Percentiles rank a stretch among this genome's conserved stretches.
Conservation (phyloP, 1,140 invertebrate genomes). For the Hycleus phaleratus region DNA sequence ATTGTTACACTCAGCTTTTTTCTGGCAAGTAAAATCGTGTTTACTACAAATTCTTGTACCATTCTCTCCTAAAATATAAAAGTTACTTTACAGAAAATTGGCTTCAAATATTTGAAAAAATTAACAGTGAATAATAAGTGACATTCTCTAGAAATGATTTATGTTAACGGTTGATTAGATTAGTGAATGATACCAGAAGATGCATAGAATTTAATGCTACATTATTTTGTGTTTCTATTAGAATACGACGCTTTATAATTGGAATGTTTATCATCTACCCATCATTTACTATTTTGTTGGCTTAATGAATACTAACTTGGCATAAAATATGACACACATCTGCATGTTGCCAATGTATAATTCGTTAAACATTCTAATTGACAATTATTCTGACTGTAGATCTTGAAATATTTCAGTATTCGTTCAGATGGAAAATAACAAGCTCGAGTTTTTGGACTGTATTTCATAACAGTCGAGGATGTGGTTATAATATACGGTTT, state of each 20-base stretch:
- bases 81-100: neutral
- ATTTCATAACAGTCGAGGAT: constrained; percentile 28
- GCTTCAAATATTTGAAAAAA: too few relatives aligned
- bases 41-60: constrained; percentile 32
- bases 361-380: constrained; percentile 36
- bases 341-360: constrained; percentile 25
- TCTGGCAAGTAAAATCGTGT: constrained; percentile 27
- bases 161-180: too few relatives aligned
- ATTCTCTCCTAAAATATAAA: constrained; percentile 22
- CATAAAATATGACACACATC: constrained; percentile 35
- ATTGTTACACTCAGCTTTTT: constrained; percentile 19
- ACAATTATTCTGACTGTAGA: constrained; percentile 36
- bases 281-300: neutral
- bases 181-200: too few relatives aligned
- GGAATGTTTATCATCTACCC: neutral
- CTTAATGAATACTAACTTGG: constrained; percentile 18
- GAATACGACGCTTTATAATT: neutral
- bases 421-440: constrained; percentile 49
- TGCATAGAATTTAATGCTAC: too few relatives aligned
- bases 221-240: too few relatives aligned
- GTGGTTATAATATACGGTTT: constrained; percentile 13
- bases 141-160: too few relatives aligned
- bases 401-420: constrained; percentile 41
- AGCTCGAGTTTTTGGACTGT: constrained; percentile 27
- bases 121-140: too few relatives aligned